Percentiles rank a stretch among this genome's conserved stretches.
Evolutionary conservation across 2,113 vertebrate species (phyloP).

Genomic region (Tauraco erythrolophus): DNA sequence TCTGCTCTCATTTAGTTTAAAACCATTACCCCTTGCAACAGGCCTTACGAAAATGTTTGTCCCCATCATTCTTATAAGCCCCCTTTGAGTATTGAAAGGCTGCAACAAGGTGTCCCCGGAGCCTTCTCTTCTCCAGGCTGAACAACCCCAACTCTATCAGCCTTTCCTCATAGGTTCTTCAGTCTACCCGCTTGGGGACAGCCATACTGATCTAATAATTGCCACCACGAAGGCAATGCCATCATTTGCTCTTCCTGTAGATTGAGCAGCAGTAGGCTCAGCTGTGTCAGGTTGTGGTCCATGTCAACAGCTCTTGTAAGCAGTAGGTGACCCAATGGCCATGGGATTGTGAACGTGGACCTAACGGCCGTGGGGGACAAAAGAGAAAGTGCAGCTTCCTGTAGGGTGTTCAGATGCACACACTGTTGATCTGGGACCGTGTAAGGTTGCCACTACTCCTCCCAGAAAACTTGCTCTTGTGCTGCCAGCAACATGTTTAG

Average conservation of each 20-base stretch:
- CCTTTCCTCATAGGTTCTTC: not conserved
- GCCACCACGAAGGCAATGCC: rapidly evolving
- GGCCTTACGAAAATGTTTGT: no score
- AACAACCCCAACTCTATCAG: not conserved
- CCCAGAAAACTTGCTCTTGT: not conserved
- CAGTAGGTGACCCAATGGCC: not conserved
- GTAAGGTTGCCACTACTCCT: not conserved
- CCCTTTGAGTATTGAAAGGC: not conserved
- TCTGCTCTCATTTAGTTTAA: no score
- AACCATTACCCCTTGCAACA: no score
- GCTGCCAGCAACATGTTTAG: not conserved
- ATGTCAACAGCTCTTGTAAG: not conserved
- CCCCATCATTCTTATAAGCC: not conserved
- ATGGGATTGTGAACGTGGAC: rapidly evolving
- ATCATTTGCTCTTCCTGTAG: not conserved
- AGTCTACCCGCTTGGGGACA: not conserved
- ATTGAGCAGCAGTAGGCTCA: not conserved
- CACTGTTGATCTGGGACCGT: not conserved
- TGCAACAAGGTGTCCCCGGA: not conserved
- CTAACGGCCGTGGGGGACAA: not conserved
- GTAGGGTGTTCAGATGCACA: not conserved
- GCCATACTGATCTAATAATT: not conserved
- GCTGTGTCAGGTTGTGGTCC: rapidly evolving
- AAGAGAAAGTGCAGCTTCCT: not conserved
- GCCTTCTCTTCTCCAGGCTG: not conserved